Base-by-base conservation (phyloP, 2,113 vertebrate genomes). In the Mus pahari region DNA sequence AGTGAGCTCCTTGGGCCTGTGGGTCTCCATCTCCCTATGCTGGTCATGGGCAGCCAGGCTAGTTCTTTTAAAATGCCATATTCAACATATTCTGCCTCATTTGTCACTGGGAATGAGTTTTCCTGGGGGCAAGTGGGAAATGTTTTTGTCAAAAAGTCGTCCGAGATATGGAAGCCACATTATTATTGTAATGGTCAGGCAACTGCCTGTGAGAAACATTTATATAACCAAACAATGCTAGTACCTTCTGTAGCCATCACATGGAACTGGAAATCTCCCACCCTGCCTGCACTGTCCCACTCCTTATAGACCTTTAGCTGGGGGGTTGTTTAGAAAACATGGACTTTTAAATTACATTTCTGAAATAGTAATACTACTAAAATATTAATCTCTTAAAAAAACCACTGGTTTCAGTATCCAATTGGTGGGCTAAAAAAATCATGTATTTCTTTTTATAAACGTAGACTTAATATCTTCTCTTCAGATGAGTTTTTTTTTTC, bases 361-460 rank as follows among this genome's bases (percentile, higher is more conserved):
- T 31, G 36, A 42, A n/a, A 86, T 87, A 83, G 60, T 31, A 64
- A 81, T 22, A 90, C 53, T 33, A 75, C 39, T 31, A 75, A 58
- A 75, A 93, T 74, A 62, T 36, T 48, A n/a, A 94, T 88, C 90
- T 94, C 83, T 55, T 55, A 39, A 58, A 19, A 48, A 73, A 26
- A 53, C 11, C 75, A 36, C 22, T 88, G 19, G 58, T 89, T 90
- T 94, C 66, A 84, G 36, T 78, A 53, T 92, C 73, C 14, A 70
- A n/a, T 55, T 1, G 60, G 42, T n/a, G 86, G 42, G 45, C 24
- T 83, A 33, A 77, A 97, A 48, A 81, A 68, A 81, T 83, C 12
- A 81, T 62, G 22, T 64, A 36, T 91, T 96, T 97, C n/a, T 92
- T 92, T 45, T 93, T 86, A 92, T 82, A 91, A 17, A 87, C 36